Percentiles rank a stretch among this genome's conserved stretches.
These are phyloP conservation scores for Chrysolina americana DNA, from an alignment of 2,888 invertebrate genomes.

Conservation along the genomic window DNA sequence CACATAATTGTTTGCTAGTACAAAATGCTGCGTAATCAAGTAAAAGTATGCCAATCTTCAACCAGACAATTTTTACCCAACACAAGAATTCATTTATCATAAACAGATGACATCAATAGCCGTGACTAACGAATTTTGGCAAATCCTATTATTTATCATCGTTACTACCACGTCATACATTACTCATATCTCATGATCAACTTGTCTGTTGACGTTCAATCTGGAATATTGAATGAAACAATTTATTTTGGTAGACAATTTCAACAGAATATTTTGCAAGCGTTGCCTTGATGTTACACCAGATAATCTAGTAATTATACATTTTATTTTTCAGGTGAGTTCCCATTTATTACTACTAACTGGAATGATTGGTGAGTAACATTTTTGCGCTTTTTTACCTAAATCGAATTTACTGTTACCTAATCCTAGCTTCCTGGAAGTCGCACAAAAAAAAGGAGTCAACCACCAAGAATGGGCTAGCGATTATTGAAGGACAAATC, in stretches of 20 bases:
- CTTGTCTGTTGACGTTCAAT: too few relatives aligned
- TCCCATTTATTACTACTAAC: background rate
- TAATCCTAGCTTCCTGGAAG: too few relatives aligned
- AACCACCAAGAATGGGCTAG: too few relatives aligned
- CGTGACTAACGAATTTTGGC: constrained; percentile 10
- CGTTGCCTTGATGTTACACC: too few relatives aligned
- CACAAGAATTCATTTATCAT: background rate
- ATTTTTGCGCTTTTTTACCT: background rate
- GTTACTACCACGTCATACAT: background rate
- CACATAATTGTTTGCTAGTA: too few relatives aligned
- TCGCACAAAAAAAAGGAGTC: too few relatives aligned
- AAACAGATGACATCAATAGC: background rate
- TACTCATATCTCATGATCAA: background rate
- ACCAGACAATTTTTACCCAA: background rate
- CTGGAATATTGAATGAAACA: too few relatives aligned
- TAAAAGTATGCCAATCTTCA: background rate
- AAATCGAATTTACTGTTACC: background rate
- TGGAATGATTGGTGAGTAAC: background rate
- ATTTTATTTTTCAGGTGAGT: constrained; percentile 8
- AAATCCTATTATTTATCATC: background rate
- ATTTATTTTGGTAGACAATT: background rate
- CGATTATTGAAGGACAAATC: too few relatives aligned
- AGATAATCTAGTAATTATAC: too few relatives aligned
- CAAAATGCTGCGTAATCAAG: too few relatives aligned
- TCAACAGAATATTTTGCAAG: background rate